Percentiles rank a stretch among this genome's conserved stretches.
phyloP scores from a whole-genome alignment of 2,888 invertebrate species.

The Polyommatus iphigenia region DNA sequence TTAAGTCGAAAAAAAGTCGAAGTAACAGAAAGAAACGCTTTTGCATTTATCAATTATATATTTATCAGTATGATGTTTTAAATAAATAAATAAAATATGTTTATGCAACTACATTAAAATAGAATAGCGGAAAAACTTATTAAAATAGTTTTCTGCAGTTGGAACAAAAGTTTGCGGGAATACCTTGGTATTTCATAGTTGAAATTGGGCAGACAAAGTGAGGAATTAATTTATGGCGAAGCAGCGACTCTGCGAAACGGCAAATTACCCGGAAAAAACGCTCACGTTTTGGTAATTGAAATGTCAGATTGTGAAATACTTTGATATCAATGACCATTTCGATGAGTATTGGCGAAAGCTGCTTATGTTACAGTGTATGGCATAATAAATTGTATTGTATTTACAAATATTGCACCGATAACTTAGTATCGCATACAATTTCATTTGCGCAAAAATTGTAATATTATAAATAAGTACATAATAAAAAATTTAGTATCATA shows the following conservation, averaged over 20 bases:
- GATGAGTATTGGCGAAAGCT: background rate
- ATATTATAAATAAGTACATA: no score
- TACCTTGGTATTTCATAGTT: background rate
- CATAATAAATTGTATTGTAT: background rate
- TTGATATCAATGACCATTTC: conserved; percentile 4
- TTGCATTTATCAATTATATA: no score
- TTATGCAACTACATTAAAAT: background rate
- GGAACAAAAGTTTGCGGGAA: background rate
- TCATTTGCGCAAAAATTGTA: no score
- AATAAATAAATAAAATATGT: no score
- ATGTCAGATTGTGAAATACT: conserved; percentile 21
- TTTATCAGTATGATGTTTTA: no score
- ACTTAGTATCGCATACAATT: background rate
- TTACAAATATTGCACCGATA: background rate
- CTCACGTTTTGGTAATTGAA: conserved; percentile 11
- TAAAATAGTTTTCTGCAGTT: background rate
- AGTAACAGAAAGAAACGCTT: no score
- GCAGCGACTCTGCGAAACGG: background rate
- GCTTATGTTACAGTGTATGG: background rate
- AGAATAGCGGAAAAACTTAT: background rate
- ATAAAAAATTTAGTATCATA: no score
- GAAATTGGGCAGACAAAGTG: background rate
- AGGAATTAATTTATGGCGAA: background rate
- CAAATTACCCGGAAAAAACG: conserved; percentile 22
- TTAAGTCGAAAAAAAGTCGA: no score